Evolutionary conservation across 2,888 invertebrate species (phyloP).

Genomic region (Ptilodon capucinus): DNA sequence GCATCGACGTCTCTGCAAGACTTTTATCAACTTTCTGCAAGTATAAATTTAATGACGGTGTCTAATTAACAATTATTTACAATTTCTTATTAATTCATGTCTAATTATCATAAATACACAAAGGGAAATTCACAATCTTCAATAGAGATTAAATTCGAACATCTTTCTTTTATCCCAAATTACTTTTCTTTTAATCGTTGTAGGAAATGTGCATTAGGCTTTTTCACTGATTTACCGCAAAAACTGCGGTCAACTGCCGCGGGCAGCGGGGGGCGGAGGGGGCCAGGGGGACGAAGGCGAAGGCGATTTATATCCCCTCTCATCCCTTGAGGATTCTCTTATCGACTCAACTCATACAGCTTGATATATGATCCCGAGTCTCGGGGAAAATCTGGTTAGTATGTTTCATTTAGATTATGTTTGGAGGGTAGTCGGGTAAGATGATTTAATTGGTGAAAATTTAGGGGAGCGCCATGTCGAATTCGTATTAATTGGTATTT

Average conservation of each 20-base stretch:
- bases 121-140: not conserved
- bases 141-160: not conserved
- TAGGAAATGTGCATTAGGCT: constrained; percentile 28
- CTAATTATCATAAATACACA: not conserved
- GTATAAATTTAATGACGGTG: too few species aligned
- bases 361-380: constrained; percentile 48
- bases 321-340: constrained; percentile 54
- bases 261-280: constrained; percentile 10
- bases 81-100: not conserved
- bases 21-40: not conserved
- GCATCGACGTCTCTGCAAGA: not conserved
- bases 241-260: constrained; percentile 36
- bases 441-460: constrained; percentile 1
- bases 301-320: constrained; percentile 51
- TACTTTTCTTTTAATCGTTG: not conserved
- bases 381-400: constrained; percentile 43
- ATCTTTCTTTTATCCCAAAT: not conserved
- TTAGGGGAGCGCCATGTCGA: not conserved
- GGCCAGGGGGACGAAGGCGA: constrained; percentile 20
- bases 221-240: constrained; percentile 32
- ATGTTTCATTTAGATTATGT: constrained; percentile 49
- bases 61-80: not conserved
- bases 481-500: not conserved
- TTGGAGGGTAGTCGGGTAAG: constrained; percentile 3
- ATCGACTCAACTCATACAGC: constrained; percentile 54